Base-by-base conservation (phyloP, 2,113 vertebrate genomes). In the Nesoenas mayeri region DNA sequence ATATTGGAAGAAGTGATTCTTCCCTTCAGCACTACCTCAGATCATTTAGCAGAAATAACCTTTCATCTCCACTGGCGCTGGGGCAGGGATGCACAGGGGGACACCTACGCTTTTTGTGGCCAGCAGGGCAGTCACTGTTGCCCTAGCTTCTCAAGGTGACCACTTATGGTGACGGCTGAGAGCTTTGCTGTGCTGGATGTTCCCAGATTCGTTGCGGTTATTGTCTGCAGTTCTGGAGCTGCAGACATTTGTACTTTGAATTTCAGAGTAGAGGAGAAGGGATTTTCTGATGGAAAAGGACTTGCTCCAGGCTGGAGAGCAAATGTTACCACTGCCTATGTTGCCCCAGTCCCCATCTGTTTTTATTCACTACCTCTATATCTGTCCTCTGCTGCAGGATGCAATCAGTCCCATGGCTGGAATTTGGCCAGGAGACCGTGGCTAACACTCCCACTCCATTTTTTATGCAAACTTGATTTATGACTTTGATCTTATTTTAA, bases 391-490 rank as follows among this genome's bases (percentile, higher is more conserved):
- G 42, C 64, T 50, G 57, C 48, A 72, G 42, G 22, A 79, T 51
- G 56, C 62, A 86, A 66, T 91, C 73, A 70, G 67, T 85, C 38
- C 72, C 85, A n/a, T 3, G 48, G 51, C 73, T 96, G 95, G 67
- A 95, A 91, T 89, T 82, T 34, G 75, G 74, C 87, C 92, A 95
- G 89, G 67, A 91, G 51, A 78, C 56, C 0, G 1, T 82, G 83
- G 94, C 78, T 91, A 91, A 65, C 70, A 74, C 57, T 95, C 51
- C 47, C 85, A 92, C 15, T 18, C 61, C 36, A 77, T 95, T 93
- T 94, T 94, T 94, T 74, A 93, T 90, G 92, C 66, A 93, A 96
- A 94, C 91, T 90, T 95, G 91, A 95, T 95, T 94, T 95, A 94
- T 78, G 67, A 77, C 93, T 95, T 96, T 89, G 93, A 96, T 96